Base-by-base conservation (phyloP, 92 coral and sea anemone species). In the Heliopora coerulea region DNA sequence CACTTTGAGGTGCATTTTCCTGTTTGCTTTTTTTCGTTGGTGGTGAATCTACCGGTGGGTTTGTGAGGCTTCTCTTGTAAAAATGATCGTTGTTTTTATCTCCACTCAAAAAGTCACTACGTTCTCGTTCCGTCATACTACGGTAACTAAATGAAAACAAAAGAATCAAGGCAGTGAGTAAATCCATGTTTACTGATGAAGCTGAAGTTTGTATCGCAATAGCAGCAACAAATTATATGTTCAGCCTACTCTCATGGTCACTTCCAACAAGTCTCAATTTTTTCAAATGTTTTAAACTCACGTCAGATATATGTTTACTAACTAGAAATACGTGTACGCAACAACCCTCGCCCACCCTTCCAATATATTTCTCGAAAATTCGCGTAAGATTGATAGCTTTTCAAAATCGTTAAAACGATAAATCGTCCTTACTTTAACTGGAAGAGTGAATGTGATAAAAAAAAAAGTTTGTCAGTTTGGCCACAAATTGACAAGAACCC, bases 31-130 rank as follows among this genome's bases (percentile, higher is more conserved):
- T 93, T 34, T 84, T 85, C 49, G 90, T 54, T 24, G 86, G 95
- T 68, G 86, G 89, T 7, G 79, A 13, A n/a, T 83, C 91, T 7
- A 48, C 64, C 12, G 77, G 63, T 10, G 93, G 65, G 35, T 90
- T 78, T 14, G 75, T 77, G 34, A 85, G 70, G 28, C 87, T 80
- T 41, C 96, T 83, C 83, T 93, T 93, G 62, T 59, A 81, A 73
- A 89, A 87, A 78, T 93, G 95, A 14, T 93, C 98, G 54, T 93
- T 93, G 84, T 93, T 93, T 27, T 91, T 89, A 50, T 89, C 96
- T n/a, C 91, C 98, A 32, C 89, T 86, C 44, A 80, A 87, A 75
- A 93, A 93, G 79, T 93, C 98, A 8, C 85, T 85, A 78, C 84
- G 87, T 80, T 93, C 98, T 59, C 98, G 83, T 58, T 93, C 98